Base-by-base conservation (phyloP, 2,113 vertebrate species). In the Pomatorhinus ruficollis region DNA sequence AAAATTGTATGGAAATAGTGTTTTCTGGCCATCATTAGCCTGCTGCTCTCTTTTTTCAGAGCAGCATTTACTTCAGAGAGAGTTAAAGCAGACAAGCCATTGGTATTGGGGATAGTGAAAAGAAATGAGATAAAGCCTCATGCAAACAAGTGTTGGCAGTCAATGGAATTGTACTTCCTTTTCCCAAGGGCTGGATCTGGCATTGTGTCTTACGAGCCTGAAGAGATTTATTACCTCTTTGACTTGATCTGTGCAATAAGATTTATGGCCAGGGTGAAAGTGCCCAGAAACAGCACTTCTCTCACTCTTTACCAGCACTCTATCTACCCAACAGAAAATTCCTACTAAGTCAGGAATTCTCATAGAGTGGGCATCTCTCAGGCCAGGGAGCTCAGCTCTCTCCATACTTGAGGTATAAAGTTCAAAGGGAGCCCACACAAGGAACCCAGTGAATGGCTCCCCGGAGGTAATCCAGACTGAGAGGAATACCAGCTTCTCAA, bases 201-300 rank as follows among this genome's bases (percentile, higher is more conserved):
- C 71, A 90, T 77, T 19, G 22, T 49, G 61, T 94, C 90, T 86
- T 83, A 92, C 30, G 93, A 91, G 49, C 10, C 92, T 97, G 87
- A 77, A 90, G 89, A 95, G 95, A 97, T 96, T 96, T 96, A 96
- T 92, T 93, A 79, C 72, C 33, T 40, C 12, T 83, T 81, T 87
- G 87, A 95, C 79, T 96, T 97, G 92, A 95, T 94, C 88, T 92
- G 72, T 83, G 90, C 76, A 87, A 87, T 59, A 93, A 97, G 96
- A 97, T 97, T 96, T 97, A 97, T 94, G 94, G 60, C 64, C 45
- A 50, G 76, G 83, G 69, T 94, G 69, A 81, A 96, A 93, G 54
- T 93, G 79, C 83, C 79, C 90, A 93, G 81, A 92, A 93, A 66
- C 60, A 94, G 74, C 66, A 69, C 72, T 89, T 80, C 83, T 81